phyloP scores from a whole-genome alignment of 2,888 invertebrate genomes.

The Polia nebulosa region DNA sequence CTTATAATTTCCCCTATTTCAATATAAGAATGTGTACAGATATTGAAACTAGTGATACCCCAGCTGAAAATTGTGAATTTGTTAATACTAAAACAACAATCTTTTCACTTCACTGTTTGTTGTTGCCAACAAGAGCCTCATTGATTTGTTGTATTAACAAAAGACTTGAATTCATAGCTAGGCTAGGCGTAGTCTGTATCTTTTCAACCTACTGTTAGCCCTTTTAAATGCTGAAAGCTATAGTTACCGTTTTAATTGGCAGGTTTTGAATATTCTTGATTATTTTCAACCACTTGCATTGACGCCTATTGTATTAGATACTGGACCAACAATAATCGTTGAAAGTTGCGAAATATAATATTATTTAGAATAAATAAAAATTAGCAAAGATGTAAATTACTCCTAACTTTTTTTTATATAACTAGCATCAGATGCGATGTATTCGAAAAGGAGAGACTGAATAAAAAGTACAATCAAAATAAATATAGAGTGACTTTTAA shows the following conservation, averaged over 20 bases:
- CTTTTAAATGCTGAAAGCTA: not conserved
- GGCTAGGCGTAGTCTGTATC: not conserved
- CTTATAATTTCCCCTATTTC: conserved; percentile 1
- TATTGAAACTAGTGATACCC: not conserved
- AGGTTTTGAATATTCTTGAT: not conserved
- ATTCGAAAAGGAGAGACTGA: no score
- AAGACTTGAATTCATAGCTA: not conserved
- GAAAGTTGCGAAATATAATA: no score
- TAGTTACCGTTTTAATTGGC: not conserved
- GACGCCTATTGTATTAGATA: conserved; percentile 14
- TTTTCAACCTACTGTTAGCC: not conserved
- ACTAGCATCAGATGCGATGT: no score
- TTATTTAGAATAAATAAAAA: no score
- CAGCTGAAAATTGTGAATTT: not conserved
- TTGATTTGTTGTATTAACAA: conserved; percentile 10
- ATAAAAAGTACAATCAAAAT: no score
- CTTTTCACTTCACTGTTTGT: not conserved
- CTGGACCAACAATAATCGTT: no score
- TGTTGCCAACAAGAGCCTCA: conserved; percentile 5
- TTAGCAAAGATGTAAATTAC: no score
- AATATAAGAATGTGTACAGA: not conserved
- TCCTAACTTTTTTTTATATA: no score
- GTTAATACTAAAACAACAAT: conserved; percentile 2
- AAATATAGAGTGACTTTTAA: no score
- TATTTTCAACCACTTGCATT: not conserved